Percentiles rank a stretch among this genome's conserved stretches.
phyloP scores from a whole-genome alignment of 1,140 invertebrate species.

The Drosophila orosa region DNA sequence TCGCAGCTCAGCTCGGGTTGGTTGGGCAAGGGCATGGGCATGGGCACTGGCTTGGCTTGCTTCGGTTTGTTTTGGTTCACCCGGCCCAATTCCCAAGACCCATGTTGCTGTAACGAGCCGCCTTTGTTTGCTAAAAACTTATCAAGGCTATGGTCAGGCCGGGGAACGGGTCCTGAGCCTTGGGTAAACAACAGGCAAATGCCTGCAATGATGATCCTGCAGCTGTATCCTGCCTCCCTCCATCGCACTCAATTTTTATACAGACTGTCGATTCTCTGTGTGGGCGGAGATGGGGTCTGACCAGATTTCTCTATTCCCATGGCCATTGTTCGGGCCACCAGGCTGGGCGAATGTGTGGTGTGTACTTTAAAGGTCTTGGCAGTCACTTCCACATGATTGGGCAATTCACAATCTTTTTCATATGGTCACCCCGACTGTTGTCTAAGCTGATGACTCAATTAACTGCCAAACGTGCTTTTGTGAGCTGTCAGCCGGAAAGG shows the following conservation, averaged over 20 bases:
- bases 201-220: conserved; percentile 69
- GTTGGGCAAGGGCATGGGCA: neutral
- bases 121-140: conserved; percentile 79
- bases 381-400: conserved; percentile 75
- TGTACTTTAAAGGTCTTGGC: conserved; percentile 46
- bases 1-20: conserved; percentile 34
- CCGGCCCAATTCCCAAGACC: conserved; percentile 44
- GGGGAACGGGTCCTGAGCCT: conserved; percentile 12
- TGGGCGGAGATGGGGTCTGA: conserved; percentile 4
- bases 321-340: conserved; percentile 33
- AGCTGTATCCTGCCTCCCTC: conserved; percentile 9
- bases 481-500: conserved; percentile 40
- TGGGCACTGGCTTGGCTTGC: conserved; percentile 5
- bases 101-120: conserved; percentile 72
- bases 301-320: conserved; percentile 15
- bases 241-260: conserved; percentile 56
- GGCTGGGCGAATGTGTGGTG: conserved; percentile 11
- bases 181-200: conserved; percentile 60
- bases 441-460: conserved; percentile 74
- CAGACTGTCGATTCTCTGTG: conserved; percentile 68
- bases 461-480: conserved; percentile 64
- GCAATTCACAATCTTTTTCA: conserved; percentile 59
- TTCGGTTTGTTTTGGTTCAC: conserved; percentile 40
- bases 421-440: conserved; percentile 52
- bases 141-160: conserved; percentile 68